phyloP scores from a whole-genome alignment of 2,888 invertebrate species.

The Scaptomyza reducta region DNA sequence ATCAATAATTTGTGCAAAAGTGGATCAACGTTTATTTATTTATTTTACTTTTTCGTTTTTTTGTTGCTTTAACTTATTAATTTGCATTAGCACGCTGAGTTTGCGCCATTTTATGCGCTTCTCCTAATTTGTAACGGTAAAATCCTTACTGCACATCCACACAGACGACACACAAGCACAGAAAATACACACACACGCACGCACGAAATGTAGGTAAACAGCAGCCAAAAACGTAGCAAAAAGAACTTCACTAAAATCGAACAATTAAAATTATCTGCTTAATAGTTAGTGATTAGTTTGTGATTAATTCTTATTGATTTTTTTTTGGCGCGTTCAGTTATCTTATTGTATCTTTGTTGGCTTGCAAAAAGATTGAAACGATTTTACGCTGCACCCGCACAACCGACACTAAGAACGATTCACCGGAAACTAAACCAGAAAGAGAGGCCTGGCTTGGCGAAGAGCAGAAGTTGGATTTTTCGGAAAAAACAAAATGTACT shows the following conservation, averaged over 20 bases:
- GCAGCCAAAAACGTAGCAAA: conserved; percentile 1
- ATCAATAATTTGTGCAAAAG: conserved; percentile 38
- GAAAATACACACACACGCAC: conserved; percentile 10
- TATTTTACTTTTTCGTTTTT: conserved; percentile 1
- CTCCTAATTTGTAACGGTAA: conserved; percentile 53
- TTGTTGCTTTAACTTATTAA: conserved; percentile 32
- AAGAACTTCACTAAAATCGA: background rate
- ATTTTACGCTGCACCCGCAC: conserved; percentile 8
- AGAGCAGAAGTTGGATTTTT: conserved; percentile 10
- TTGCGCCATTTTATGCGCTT: conserved; percentile 33
- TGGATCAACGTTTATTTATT: conserved; percentile 24
- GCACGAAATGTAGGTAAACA: conserved; percentile 5
- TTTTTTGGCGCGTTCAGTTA: conserved; percentile 34
- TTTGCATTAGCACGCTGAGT: conserved; percentile 24
- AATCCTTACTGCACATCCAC: conserved; percentile 32
- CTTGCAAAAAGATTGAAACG: conserved; percentile 5
- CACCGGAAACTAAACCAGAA: conserved; percentile 44
- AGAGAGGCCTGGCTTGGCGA: conserved; percentile 14
- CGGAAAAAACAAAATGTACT: conserved; percentile 14
- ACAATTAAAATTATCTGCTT: background rate
- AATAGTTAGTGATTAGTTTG: conserved; percentile 3
- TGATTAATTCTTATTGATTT: conserved; percentile 29
- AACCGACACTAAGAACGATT: conserved; percentile 37
- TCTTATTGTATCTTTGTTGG: conserved; percentile 20
- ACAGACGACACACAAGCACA: conserved; percentile 15